These are phyloP conservation scores for Daphoenositta chrysoptera DNA, from an alignment of 2,113 vertebrate species.

Conservation along the genomic window DNA sequence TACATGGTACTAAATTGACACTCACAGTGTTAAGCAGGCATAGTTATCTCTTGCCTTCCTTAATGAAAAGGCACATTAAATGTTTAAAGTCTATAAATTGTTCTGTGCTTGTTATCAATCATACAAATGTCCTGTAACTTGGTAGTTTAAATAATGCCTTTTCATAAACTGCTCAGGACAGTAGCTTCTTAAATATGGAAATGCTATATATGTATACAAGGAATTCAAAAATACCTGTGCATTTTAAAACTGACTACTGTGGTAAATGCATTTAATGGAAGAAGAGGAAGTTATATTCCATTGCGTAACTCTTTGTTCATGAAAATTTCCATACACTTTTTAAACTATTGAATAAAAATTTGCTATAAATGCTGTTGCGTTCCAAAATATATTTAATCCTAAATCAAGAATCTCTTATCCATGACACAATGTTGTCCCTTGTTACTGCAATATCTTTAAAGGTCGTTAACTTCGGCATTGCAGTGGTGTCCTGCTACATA, in stretches of 20 bases:
- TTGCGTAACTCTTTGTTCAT: constrained; percentile 36
- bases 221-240: background rate
- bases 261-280: background rate
- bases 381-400: constrained; percentile 43
- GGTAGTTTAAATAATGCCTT: constrained; percentile 19
- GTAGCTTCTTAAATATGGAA: constrained; percentile 22
- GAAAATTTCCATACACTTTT: constrained; percentile 46
- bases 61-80: constrained; percentile 65
- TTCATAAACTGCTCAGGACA: constrained; percentile 51
- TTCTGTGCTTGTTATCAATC: constrained; percentile 59
- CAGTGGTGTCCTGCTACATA: background rate
- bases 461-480: background rate
- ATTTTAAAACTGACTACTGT: constrained; percentile 40
- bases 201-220: background rate
- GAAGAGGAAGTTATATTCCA: constrained; percentile 6
- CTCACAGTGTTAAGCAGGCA: constrained; percentile 16
- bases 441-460: background rate
- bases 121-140: constrained; percentile 43
- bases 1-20: constrained; percentile 49
- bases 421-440: background rate
- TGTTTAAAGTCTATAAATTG: constrained; percentile 41
- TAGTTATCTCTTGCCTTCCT: constrained; percentile 36
- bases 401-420: background rate
- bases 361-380: constrained; percentile 53
- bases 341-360: constrained; percentile 65